Evolutionary conservation across 1,140 invertebrate species (phyloP), one percentile per base, ranked within the genome.

Genomic region (Drosophila murphyi): DNA sequence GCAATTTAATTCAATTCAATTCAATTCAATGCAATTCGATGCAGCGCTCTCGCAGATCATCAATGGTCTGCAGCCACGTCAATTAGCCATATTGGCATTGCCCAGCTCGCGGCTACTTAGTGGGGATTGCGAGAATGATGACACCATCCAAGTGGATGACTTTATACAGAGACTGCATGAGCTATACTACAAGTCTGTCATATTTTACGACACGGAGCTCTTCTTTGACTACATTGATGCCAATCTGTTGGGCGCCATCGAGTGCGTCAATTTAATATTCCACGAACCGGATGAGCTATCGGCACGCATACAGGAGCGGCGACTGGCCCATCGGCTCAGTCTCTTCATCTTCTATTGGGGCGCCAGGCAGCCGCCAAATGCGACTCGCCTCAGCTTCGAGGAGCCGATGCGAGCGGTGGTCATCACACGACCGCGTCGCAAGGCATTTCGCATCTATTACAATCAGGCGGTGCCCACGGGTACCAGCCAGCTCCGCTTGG

Each of bases 381-480:
- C 59, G 1, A 47, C 47, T 0, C 63, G 60, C 1, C 29, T 85
- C 1, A 56, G 59, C 8, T 88, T 91, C 50, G 73, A 86, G 20
- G 89, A 92, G 54, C 92, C 92, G 3, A 76, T 92, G 67, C 71
- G 92, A 12, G 86, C 78, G 5, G 90, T 91, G 5, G 80, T 92
- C 20, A 80, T 92, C 8, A 92, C 90, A 3, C 51, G 89, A 12
- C 90, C 92, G 3, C 74, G 92, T 3, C 71, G 59, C 10, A 87
- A 83, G 8, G 83, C 89, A 20, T 96, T 94, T 74, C 93, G 95
- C 31, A 92, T 96, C 39, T 95, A 95, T 85, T 96, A 95, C 91
- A 96, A 95, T 89, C 95, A 96, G 92, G 95, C 94, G 0, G 92
- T 92, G 3, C 93, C 95, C 1, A 82, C 94, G 37, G 93, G 92